These are phyloP conservation scores for Samia ricini DNA, from an alignment of 1,140 invertebrate genomes.

Conservation along the genomic window DNA sequence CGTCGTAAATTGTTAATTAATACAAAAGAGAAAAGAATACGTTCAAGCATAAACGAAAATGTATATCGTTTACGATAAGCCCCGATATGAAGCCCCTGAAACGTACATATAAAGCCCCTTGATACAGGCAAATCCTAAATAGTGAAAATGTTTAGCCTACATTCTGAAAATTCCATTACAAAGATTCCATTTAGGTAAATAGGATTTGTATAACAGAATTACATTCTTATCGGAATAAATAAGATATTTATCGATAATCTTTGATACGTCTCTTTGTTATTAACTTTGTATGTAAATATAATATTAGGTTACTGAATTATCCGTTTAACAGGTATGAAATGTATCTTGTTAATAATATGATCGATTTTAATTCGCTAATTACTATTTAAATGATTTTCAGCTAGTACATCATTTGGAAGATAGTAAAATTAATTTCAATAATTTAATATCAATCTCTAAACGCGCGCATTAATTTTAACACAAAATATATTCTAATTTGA, in stretches of 20 bases:
- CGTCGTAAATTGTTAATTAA: not conserved
- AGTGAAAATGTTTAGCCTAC: conserved; percentile 3
- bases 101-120: not conserved
- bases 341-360: too few relatives aligned
- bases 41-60: not conserved
- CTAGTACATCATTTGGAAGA: too few relatives aligned
- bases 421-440: too few relatives aligned
- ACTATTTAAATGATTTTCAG: too few relatives aligned
- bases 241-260: not conserved
- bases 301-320: not conserved
- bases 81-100: not conserved
- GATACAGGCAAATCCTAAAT: conserved; percentile 4
- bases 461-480: too few relatives aligned
- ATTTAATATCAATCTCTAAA: too few relatives aligned
- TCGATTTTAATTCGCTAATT: too few relatives aligned
- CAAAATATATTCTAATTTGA: too few relatives aligned
- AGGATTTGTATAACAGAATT: conserved; percentile 2
- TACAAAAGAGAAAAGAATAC: not conserved
- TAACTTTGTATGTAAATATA: not conserved
- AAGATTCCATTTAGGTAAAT: conserved; percentile 5
- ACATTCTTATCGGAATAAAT: not conserved
- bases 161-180: conserved; percentile 6
- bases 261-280: not conserved
- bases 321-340: too few relatives aligned
- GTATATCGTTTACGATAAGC: not conserved